Evolutionary conservation across 2,888 invertebrate species (phyloP).

Genomic region (Alsophila aescularia): DNA sequence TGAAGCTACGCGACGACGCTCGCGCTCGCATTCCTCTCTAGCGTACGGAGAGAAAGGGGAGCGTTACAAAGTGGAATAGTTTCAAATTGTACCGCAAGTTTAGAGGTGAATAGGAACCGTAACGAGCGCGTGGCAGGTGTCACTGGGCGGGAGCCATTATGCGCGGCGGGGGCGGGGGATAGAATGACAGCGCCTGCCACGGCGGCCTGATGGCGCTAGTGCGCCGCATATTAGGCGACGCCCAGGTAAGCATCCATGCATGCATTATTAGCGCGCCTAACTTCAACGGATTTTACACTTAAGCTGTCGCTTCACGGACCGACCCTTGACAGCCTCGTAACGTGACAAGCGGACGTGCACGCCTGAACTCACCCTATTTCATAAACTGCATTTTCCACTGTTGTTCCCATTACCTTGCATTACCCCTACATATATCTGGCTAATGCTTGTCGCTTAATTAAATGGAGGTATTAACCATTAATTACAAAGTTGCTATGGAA

Average conservation of each 20-base stretch:
- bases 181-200: constrained; percentile 84
- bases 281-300: constrained; percentile 42
- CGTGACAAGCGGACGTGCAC: constrained; percentile 38
- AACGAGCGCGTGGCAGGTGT: constrained; percentile 56
- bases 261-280: constrained; percentile 46
- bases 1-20: constrained; percentile 40
- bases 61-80: constrained; percentile 61
- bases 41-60: constrained; percentile 44
- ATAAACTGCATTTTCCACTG: constrained; percentile 21
- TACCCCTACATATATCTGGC: constrained; percentile 6
- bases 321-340: constrained; percentile 39
- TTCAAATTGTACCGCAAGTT: constrained; percentile 57
- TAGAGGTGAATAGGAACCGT: constrained; percentile 48
- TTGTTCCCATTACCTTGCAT: not conserved
- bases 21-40: constrained; percentile 44
- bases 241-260: constrained; percentile 86
- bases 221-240: constrained; percentile 93
- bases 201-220: constrained; percentile 93
- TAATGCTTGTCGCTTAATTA: constrained; percentile 26
- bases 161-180: constrained; percentile 71
- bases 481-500: constrained; percentile 50
- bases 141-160: constrained; percentile 56
- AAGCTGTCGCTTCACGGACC: constrained; percentile 34
- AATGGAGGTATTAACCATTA: constrained; percentile 43
- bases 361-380: constrained; percentile 33